Base-by-base conservation (phyloP, 2,888 invertebrate species). In the Leptinotarsa tumamoca region DNA sequence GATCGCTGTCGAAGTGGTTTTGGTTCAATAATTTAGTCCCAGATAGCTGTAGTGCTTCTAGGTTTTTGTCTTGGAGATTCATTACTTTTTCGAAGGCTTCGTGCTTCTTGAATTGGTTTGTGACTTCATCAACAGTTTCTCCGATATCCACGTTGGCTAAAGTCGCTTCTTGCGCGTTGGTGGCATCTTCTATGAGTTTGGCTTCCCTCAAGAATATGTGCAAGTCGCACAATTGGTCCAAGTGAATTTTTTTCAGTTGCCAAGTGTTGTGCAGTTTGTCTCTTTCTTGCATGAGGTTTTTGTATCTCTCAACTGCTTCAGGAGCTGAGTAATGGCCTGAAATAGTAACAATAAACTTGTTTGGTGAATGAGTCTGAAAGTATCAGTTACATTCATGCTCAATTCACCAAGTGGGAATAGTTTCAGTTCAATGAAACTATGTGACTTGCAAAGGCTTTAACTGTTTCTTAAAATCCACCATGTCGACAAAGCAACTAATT, bases 141-240 rank as follows among this genome's bases (percentile, higher is more conserved):
- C 95, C 93, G 76, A 94, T 93, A 82, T 95, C 94, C 0, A 92
- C 92, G 73, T 86, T 77, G 87, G 91, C 90, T 0, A 95, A 86
- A 0, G 94, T 92, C 0, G 94, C 95, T 86, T 98, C 97, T 89
- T 98, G 98, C 0, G 95, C 92, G 17, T 94, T 93, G 78, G 97
- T 96, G 17, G 96, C 91, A 79, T 96, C 95, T 86, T 98, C 96
- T 77, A 99, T 92, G 87, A 96, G 95, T 85, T 96, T 96, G 17
- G 97, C 96, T 89, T 99, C 99, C 3, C 98, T 91, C 79, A 97
- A 89, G 93, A 99, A 98, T 88, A 96, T 95, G 89, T 98, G 98
- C 84, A 98, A 91, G 88, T 98, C 97, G 78, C 96, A 95, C 78
- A 97, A 91, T 87, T 98, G 97, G 87, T 97, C 96, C 61, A 97